Evolutionary conservation across 2,888 invertebrate species (phyloP), one percentile per base, ranked within the genome.

Genomic region (Trichacis sp.): DNA sequence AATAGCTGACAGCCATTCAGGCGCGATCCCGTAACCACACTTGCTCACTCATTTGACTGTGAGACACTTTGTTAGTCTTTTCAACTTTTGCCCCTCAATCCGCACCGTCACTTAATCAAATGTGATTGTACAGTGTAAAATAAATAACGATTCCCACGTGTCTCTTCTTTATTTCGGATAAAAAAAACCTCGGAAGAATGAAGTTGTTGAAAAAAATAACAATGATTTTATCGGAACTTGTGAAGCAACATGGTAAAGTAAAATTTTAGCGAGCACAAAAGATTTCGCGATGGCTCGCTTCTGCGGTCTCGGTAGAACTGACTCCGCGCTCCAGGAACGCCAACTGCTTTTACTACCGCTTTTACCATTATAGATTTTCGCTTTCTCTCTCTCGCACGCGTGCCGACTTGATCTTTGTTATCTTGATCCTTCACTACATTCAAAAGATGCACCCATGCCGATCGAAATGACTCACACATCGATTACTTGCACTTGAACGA

Each of bases 271-370:
- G 54, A 45, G 15, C 36, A 62, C 68, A 70, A 68, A 70, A 70
- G 72, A 74, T 72, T 73, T 75, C 73, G 73, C 76, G 74, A 74
- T 73, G 75, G 71, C 74, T 77, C 76, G 76, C 71, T 74, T 65
- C 78, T 73, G 74, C 74, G 76, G 77, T 76, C 77, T 77, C 76
- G 73, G 74, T 70, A 75, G 75, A 76, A 79, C 79, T 79, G 79
- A 79, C 78, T 75, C 77, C 77, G 76, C 76, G 78, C 77, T 75
- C 79, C 73, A 67, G 72, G 77, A 5, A 24, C 24, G 24, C 24
- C 4, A 8, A 3, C 33, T 43, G 46, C 59, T 42, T 56, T 59
- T 43, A 62, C 68, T 70, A 71, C 70, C 60, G 69, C 65, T 64
- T 69, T 63, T 73, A 66, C 64, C 65, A 61, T 48, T 61, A 57